Evolutionary conservation across 2,888 invertebrate genomes (phyloP).

Genomic region (Tipula lateralis): DNA sequence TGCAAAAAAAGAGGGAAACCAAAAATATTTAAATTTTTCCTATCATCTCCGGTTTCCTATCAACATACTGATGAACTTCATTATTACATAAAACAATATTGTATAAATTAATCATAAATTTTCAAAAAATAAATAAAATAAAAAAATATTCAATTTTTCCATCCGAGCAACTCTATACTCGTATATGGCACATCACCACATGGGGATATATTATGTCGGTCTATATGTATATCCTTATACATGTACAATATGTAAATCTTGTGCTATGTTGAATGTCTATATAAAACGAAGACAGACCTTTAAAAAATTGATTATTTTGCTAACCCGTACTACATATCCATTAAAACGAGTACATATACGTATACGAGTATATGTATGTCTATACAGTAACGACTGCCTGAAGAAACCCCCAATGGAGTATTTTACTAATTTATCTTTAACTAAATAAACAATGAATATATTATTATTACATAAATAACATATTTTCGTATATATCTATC

Average conservation of each 20-base stretch:
- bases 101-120: neutral
- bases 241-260: neutral
- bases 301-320: neutral
- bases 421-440: conserved; percentile 19
- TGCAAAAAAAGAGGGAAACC: neutral
- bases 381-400: no score
- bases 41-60: neutral
- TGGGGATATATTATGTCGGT: neutral
- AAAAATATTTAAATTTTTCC: neutral
- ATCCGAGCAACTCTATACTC: neutral
- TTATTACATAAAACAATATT: neutral
- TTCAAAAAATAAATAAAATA: neutral
- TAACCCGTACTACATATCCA: neutral
- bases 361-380: no score
- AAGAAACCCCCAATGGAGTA: neutral
- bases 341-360: no score
- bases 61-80: neutral
- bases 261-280: neutral
- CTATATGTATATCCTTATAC: neutral
- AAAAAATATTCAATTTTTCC: neutral
- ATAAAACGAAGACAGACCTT: neutral
- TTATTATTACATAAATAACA: neutral
- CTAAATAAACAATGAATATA: conserved; percentile 19
- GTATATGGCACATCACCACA: neutral
- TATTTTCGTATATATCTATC: neutral